A percentile compares a stretch with the other conserved stretches of the same genome.
phyloP scores from a whole-genome alignment of 2,888 invertebrate species.

The Amblyjoppa proteus region DNA sequence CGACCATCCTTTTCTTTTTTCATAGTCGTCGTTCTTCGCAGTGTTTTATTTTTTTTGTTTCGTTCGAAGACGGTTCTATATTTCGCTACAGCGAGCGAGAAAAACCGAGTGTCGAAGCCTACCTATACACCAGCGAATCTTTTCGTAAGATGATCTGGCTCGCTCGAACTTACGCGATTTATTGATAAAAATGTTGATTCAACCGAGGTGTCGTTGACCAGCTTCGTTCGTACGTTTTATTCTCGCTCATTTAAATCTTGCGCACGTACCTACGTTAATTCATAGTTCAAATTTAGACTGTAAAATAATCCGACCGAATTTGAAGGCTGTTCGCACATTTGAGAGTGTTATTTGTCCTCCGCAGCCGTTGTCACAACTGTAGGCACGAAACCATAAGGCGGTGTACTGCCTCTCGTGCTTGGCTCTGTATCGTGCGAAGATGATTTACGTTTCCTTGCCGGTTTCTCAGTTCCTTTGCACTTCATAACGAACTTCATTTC shows the following conservation, averaged over 20 bases:
- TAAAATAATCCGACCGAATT: neutral
- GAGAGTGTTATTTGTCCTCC: conserved; percentile 70
- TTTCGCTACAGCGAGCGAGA: conserved; percentile 45
- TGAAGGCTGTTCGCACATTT: neutral
- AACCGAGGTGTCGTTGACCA: neutral
- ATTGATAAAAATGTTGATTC: neutral
- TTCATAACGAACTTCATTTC: conserved; percentile 91
- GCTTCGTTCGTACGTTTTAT: conserved; percentile 24
- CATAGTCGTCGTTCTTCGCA: conserved; percentile 55
- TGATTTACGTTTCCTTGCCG: conserved; percentile 86
- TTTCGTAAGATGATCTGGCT: neutral
- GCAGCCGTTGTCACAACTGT: conserved; percentile 76
- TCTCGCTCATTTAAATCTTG: conserved; percentile 9
- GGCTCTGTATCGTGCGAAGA: conserved; percentile 83
- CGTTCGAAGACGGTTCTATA: conserved; percentile 56
- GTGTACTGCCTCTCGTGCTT: conserved; percentile 74
- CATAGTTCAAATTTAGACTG: neutral
- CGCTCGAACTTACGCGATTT: neutral
- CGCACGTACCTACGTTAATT: conserved; percentile 10
- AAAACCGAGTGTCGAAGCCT: conserved; percentile 6
- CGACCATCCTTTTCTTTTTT: conserved; percentile 58
- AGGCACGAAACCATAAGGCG: conserved; percentile 78
- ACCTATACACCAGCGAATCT: neutral
- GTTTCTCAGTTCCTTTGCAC: conserved; percentile 90
- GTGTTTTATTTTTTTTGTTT: conserved; percentile 48